These are phyloP conservation scores for Nesospiza acunhae DNA, from an alignment of 2,113 vertebrate genomes.

Conservation along the genomic window DNA sequence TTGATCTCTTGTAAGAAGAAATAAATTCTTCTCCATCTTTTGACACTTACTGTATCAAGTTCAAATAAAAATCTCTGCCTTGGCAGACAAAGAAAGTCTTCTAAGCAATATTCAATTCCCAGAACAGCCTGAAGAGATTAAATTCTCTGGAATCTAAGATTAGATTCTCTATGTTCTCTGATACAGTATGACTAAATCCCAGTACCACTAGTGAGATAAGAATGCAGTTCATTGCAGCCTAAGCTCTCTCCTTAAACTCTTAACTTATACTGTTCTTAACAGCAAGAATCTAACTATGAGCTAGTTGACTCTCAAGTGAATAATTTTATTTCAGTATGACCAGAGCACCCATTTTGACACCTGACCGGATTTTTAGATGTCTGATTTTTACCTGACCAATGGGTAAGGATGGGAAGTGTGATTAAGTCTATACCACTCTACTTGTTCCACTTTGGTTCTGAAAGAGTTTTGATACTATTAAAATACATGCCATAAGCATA, in stretches of 20 bases:
- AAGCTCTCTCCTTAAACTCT: background rate
- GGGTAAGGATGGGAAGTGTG: background rate
- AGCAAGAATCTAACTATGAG: background rate
- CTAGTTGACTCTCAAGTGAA: background rate
- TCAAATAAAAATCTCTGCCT: background rate
- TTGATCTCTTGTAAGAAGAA: background rate
- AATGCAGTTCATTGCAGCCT: background rate
- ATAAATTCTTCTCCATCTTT: background rate
- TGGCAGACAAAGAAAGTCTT: background rate
- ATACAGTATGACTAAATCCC: background rate
- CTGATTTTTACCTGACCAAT: background rate
- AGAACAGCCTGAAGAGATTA: background rate
- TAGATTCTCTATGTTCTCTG: background rate
- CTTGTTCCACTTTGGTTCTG: background rate
- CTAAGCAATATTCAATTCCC: background rate
- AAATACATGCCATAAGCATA: background rate
- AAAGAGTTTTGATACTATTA: background rate
- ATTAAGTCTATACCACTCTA: background rate
- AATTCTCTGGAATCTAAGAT: background rate
- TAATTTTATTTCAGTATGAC: background rate
- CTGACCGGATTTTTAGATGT: background rate
- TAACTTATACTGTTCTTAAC: background rate
- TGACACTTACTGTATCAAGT: background rate
- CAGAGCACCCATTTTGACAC: background rate
- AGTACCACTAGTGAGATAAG: background rate